These are phyloP conservation scores for Ceryle rudis DNA, from an alignment of 2,797 vertebrate species.

Conservation along the genomic window DNA sequence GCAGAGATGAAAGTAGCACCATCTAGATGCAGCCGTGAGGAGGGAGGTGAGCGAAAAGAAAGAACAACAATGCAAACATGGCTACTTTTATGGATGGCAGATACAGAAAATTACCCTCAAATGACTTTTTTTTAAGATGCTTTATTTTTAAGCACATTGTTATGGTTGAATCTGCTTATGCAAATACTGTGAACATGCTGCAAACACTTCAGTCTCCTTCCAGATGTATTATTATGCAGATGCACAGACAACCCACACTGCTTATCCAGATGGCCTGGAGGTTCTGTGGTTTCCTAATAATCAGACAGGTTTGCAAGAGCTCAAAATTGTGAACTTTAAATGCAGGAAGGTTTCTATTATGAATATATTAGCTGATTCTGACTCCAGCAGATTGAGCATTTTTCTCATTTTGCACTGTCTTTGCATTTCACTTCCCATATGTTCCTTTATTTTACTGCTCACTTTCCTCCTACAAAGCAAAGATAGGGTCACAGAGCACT, in stretches of 20 bases:
- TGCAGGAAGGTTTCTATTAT: neutral
- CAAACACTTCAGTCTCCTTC: neutral
- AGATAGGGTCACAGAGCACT: too few relatives aligned
- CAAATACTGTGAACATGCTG: neutral
- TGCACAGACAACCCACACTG: slow-evolving; percentile 75
- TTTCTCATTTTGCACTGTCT: neutral
- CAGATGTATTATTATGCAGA: slow-evolving; percentile 82
- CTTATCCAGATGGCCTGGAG: slow-evolving; percentile 77
- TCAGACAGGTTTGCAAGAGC: slow-evolving; percentile 78
- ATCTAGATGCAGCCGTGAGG: neutral
- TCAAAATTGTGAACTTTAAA: neutral
- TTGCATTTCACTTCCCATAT: neutral
- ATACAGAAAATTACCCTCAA: neutral
- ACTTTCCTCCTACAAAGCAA: neutral
- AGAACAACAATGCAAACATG: neutral
- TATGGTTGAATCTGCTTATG: slow-evolving; percentile 11
- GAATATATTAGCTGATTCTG: neutral
- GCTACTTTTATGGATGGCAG: neutral
- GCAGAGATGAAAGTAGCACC: neutral
- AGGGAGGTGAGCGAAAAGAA: neutral
- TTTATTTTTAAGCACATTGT: neutral
- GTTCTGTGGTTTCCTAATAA: slow-evolving; percentile 81
- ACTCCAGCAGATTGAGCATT: neutral
- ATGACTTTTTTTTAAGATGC: neutral
- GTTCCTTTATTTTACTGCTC: neutral